phyloP scores from a whole-genome alignment of 2,113 vertebrate genomes.

The Athene cunicularia region DNA sequence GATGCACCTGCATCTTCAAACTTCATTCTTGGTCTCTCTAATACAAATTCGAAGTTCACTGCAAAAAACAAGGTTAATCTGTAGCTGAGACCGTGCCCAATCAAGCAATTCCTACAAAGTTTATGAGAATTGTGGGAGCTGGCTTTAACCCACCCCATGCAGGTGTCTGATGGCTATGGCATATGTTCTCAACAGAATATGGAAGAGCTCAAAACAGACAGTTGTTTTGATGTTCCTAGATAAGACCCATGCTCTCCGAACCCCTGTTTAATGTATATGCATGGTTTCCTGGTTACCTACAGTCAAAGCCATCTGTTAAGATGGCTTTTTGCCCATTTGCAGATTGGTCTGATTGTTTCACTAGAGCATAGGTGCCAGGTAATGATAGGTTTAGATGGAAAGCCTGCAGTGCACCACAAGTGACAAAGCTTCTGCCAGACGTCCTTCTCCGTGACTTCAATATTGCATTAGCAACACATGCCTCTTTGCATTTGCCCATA shows the following conservation, averaged over 20 bases:
- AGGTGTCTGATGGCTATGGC: not conserved
- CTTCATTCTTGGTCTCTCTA: not conserved
- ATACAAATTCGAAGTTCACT: not conserved
- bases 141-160: not conserved
- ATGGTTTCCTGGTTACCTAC: conserved; percentile 40
- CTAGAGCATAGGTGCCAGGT: conserved; percentile 55
- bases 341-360: conserved; percentile 62
- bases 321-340: conserved; percentile 57
- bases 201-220: not conserved
- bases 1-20: not conserved
- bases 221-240: conserved; percentile 36
- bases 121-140: not conserved
- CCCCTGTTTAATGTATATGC: conserved; percentile 39
- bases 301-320: conserved; percentile 61
- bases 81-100: not conserved
- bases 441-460: not conserved
- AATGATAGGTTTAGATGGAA: conserved; percentile 64
- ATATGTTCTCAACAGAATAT: not conserved
- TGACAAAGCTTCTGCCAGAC: conserved; percentile 45
- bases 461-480: not conserved
- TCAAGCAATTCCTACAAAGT: not conserved
- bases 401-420: conserved; percentile 33
- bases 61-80: not conserved
- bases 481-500: conserved; percentile 26
- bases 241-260: not conserved